Conservation (phyloP, 2,888 invertebrate genomes). For the Hypomecis atomaria region DNA sequence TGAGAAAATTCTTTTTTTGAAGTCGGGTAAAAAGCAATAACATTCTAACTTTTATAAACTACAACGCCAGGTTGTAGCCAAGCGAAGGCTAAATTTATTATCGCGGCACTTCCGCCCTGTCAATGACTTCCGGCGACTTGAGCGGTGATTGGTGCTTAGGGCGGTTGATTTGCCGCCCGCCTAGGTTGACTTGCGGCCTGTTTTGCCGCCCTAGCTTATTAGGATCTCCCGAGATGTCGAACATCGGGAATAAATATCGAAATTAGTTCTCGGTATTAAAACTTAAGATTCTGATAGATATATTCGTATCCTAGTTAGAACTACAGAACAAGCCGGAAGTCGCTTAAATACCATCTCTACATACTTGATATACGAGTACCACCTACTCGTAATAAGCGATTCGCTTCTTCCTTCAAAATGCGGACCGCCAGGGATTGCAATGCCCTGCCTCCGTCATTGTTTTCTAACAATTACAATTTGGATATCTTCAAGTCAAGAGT, state of each 20-base stretch:
- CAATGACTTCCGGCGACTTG: constrained; percentile 39
- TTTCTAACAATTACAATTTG: too few species aligned
- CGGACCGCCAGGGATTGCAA: too few species aligned
- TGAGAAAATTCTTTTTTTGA: too few species aligned
- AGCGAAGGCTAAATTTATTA: constrained; percentile 39
- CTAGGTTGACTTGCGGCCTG: background rate
- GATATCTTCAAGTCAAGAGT: too few species aligned
- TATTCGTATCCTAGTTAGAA: too few species aligned
- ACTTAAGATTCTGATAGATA: background rate
- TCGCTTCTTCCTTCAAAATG: too few species aligned
- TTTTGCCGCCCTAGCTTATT: constrained; percentile 6
- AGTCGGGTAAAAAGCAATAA: too few species aligned
- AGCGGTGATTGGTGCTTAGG: constrained; percentile 21
- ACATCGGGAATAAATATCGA: background rate
- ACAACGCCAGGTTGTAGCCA: background rate
- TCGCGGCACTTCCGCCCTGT: constrained; percentile 35
- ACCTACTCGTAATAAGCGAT: too few species aligned
- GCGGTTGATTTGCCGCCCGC: constrained; percentile 5
- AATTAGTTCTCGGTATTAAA: background rate
- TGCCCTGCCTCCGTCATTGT: too few species aligned
- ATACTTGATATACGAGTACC: too few species aligned
- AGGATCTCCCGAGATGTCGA: constrained; percentile 1
- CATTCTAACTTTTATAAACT: background rate
- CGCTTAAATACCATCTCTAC: too few species aligned
- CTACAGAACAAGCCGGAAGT: too few species aligned